Evolutionary conservation across 2,113 vertebrate genomes (phyloP), one percentile per base, ranked within the genome.

Genomic region (Platichthys flesus): DNA sequence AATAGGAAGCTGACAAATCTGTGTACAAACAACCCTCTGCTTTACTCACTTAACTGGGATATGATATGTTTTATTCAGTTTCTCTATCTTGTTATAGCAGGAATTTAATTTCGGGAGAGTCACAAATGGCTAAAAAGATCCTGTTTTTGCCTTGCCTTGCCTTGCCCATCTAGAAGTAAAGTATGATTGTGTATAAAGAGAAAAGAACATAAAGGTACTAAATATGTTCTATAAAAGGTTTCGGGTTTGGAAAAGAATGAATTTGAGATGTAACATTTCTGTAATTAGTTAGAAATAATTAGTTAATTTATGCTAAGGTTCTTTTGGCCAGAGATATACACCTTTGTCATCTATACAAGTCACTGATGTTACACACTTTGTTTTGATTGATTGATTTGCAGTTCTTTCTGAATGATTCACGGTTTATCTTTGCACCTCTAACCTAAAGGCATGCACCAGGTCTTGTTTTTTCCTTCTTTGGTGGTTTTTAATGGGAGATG

Each of bases 371-470:
- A 86, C 88, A 92, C 86, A 85, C 85, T 82, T 90, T 91, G 74
- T 90, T 92, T 89, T 79, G 72, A 75, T 88, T 75, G 89, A 82
- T 82, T 77, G 85, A 89, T 74, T 92, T 95, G 89, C 35, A 71
- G 71, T 91, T 52, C n/a, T 92, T 94, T 89, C 91, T 87, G 83
- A 90, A 93, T 89, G 87, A 74, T 76, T 86, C 9, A 70, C 76
- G 9, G 1, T 37, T 77, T 51, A 91, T 91, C 24, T 37, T 77
- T 91, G 90, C 23, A 92, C 78, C 72, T 79, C 84, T 86, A 82
- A 95, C 90, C 89, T 85, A 78, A 91, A 91, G 83, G 93, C 94
- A 94, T 94, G 94, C 76, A 87, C 81, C 78, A 86, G 70, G 62
- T 85, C 79, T 78, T 60, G 40, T 56, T 10, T 37, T 81, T 86